Evolutionary conservation across 2,888 invertebrate genomes (phyloP), one percentile per base, ranked within the genome.

Genomic region (Yponomeuta malinellus): DNA sequence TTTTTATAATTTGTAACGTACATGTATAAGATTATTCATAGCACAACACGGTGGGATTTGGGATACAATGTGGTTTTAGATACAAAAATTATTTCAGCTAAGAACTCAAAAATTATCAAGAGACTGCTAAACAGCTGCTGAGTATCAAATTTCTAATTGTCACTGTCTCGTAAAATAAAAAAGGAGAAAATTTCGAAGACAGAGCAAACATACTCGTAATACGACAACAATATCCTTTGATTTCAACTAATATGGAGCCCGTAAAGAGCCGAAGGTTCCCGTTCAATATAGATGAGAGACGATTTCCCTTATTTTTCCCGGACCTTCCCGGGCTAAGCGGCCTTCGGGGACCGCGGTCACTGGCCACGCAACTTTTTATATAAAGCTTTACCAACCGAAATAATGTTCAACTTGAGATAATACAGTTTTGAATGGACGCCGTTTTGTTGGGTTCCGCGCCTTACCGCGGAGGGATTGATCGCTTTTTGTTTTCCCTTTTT

Each of bases 251-350:
- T 66, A 71, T 29, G 15, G 31, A 71, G 52, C 37, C 63, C 69
- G 69, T 69, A 71, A 72, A 72, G 71, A 71, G 69, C 77, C 78
- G 78, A 80, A 81, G 83, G 43, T 79, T 79, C 81, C 78, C 81
- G 81, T 86, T 85, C 87, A 85, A 87, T 86, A 88, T 88, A 86
- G 85, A 89, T 87, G 89, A 87, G 87, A 81, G 83, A 82, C 83
- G 82, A 80, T 86, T 86, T 86, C 82, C 85, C 83, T 83, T 83
- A 84, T 84, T 86, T 84, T 81, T 77, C 79, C 79, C 78, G 79
- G 80, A 81, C 83, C 81, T 82, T 80, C 74, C 75, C 77, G 79
- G 81, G 82, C 84, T 89, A 90, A 90, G 86, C 84, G 87, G 88
- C 79, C 90, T 77, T 80, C 74, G 73, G 90, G 90, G 90, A 90